Conservation (phyloP, 2,797 vertebrate species). For the Epinephelus coioides region DNA sequence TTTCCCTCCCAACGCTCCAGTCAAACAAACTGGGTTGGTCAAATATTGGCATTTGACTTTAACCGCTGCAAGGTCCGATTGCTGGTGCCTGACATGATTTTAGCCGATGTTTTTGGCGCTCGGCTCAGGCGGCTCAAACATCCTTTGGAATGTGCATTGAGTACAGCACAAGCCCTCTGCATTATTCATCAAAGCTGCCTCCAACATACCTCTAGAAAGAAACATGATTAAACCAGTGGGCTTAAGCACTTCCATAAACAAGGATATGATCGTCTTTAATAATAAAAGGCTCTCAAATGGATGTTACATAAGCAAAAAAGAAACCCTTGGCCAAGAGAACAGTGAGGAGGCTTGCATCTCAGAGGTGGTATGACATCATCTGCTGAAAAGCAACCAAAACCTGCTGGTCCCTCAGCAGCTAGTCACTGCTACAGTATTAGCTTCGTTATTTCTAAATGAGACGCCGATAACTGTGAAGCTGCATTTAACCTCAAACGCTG, state of each 20-base stretch:
- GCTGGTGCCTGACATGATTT: conserved; percentile 40
- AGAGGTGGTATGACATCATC: conserved; percentile 33
- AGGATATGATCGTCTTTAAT: conserved; percentile 60
- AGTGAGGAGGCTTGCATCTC: conserved; percentile 25
- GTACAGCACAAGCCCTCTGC: conserved; percentile 16
- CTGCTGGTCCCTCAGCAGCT: neutral
- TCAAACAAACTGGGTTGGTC: conserved; percentile 50
- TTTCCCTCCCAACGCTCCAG: conserved; percentile 25
- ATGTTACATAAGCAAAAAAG: conserved; percentile 45
- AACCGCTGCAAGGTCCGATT: conserved; percentile 33
- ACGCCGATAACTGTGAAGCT: conserved; percentile 8
- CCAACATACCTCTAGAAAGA: conserved; percentile 46
- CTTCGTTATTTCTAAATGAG: conserved; percentile 10
- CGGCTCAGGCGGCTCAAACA: conserved; percentile 18
- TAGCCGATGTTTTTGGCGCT: conserved; percentile 27
- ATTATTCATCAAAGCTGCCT: conserved; percentile 69
- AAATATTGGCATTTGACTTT: conserved; percentile 62
- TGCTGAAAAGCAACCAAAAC: conserved; percentile 22
- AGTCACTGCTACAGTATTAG: neutral
- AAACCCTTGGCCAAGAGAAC: conserved; percentile 23
- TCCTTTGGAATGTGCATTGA: conserved; percentile 40
- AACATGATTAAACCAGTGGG: conserved; percentile 47
- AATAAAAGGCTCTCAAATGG: conserved; percentile 61
- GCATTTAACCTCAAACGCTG: conserved; percentile 14
- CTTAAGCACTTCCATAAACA: conserved; percentile 65